These are phyloP conservation scores for Pseudomyrmex gracilis DNA, from an alignment of 1,140 invertebrate species.

Conservation along the genomic window DNA sequence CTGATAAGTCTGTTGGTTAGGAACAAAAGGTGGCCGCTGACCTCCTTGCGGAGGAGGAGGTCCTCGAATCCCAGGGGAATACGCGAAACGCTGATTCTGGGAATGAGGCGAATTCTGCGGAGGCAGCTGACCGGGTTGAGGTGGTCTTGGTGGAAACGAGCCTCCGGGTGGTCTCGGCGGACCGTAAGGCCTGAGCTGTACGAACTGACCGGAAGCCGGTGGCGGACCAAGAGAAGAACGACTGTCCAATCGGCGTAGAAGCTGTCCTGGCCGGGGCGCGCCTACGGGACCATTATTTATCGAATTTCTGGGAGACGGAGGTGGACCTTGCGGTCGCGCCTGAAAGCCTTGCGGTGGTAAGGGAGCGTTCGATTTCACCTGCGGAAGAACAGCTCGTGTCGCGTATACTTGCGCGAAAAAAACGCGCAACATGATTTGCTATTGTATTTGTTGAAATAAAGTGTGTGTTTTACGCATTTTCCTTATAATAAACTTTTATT, in stretches of 20 bases:
- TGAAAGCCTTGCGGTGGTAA: constrained; percentile 70
- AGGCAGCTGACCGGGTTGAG: constrained; percentile 60
- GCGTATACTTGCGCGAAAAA: constrained; percentile 27
- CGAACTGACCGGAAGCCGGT: constrained; percentile 72
- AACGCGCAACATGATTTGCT: neutral
- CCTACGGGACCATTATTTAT: constrained; percentile 78
- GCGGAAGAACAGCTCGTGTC: constrained; percentile 58
- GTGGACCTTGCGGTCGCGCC: constrained; percentile 72
- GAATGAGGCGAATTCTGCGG: constrained; percentile 49
- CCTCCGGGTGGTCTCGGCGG: constrained; percentile 74
- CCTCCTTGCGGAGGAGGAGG: constrained; percentile 46
- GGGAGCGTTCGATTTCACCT: constrained; percentile 74
- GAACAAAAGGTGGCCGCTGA: constrained; percentile 47
- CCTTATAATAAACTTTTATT: no score
- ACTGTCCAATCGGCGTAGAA: constrained; percentile 84
- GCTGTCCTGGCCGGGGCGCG: constrained; percentile 70
- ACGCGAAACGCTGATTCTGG: constrained; percentile 59
- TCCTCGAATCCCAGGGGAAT: constrained; percentile 42
- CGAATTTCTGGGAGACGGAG: constrained; percentile 73
- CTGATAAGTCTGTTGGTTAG: constrained; percentile 41
- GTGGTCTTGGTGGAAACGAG: constrained; percentile 56
- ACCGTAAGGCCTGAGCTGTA: constrained; percentile 83
- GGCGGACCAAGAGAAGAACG: constrained; percentile 79
- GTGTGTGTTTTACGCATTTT: no score
- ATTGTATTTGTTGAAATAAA: no score